Conservation (phyloP, 37 sponge, comb jelly and placozoan genomes). For the Crambe crambe region DNA sequence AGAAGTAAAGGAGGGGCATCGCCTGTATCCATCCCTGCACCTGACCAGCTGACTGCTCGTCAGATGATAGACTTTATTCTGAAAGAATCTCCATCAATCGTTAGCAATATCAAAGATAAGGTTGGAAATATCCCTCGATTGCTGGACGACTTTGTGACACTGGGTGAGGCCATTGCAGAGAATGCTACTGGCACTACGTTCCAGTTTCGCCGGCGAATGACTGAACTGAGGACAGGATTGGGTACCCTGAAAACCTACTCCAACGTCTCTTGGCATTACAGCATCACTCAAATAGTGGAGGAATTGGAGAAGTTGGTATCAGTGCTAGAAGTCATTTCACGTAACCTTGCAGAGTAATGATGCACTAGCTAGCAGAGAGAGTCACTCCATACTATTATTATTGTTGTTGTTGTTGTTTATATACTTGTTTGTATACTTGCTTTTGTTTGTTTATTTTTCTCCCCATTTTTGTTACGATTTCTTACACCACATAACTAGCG, state of each 20-base stretch:
- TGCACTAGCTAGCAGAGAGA: too few relatives aligned
- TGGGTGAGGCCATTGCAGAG: constrained; percentile 17
- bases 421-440: too few relatives aligned
- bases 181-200: background rate
- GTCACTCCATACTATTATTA: too few relatives aligned
- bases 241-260: constrained; percentile 18
- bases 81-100: constrained; percentile 10
- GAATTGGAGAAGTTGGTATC: background rate
- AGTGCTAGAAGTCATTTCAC: background rate
- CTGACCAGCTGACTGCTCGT: constrained; percentile 3
- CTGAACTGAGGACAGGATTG: constrained; percentile 10
- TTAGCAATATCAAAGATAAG: background rate
- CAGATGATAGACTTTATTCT: constrained; percentile 18
- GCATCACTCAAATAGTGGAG: constrained; percentile 18
- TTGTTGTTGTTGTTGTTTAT: too few relatives aligned
- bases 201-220: background rate
- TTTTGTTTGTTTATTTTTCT: too few relatives aligned
- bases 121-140: constrained; percentile 10
- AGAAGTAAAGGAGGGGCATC: background rate
- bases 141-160: constrained; percentile 19
- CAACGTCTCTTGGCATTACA: constrained; percentile 27
- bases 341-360: background rate
- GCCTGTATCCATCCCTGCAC: constrained; percentile 5
- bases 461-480: too few relatives aligned
- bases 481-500: too few relatives aligned